Percentiles rank a stretch among this genome's conserved stretches.
Conservation (phyloP, 1,140 invertebrate genomes). For the Drosophila pseudoananassae region DNA sequence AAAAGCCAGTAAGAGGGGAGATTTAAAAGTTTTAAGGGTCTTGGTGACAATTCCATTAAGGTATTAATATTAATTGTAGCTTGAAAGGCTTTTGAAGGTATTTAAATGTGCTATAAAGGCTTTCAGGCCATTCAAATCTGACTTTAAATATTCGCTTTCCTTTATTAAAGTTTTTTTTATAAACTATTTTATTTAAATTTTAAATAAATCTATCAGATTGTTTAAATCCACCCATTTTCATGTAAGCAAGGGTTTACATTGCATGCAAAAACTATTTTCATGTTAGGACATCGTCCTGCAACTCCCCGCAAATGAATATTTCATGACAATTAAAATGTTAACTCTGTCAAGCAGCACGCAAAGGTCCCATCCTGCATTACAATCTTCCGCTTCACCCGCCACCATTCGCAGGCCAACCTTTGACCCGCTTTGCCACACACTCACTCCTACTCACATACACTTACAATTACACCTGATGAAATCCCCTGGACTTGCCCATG, state of each 20-base stretch:
- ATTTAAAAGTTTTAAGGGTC: slow-evolving; percentile 5
- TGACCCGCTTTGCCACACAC: not conserved
- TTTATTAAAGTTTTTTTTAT: not conserved
- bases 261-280: slow-evolving; percentile 69
- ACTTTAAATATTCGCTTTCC: not conserved
- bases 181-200: not conserved
- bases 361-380: not conserved
- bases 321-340: slow-evolving; percentile 81
- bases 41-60: not conserved
- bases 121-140: not conserved
- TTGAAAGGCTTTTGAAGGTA: no score
- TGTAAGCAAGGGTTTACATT: slow-evolving; percentile 13
- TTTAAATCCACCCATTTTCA: slow-evolving; percentile 13
- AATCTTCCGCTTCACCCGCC: not conserved
- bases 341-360: slow-evolving; percentile 69
- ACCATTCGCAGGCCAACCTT: not conserved
- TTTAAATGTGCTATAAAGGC: no score
- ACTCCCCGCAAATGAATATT: slow-evolving; percentile 63
- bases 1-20: slow-evolving; percentile 28
- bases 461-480: slow-evolving; percentile 47
- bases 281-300: slow-evolving; percentile 35
- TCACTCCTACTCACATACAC: not conserved
- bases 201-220: not conserved
- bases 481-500: slow-evolving; percentile 28
- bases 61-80: no score